Conservation (phyloP, 2,797 vertebrate species). For the Phalloptychus januarius region DNA sequence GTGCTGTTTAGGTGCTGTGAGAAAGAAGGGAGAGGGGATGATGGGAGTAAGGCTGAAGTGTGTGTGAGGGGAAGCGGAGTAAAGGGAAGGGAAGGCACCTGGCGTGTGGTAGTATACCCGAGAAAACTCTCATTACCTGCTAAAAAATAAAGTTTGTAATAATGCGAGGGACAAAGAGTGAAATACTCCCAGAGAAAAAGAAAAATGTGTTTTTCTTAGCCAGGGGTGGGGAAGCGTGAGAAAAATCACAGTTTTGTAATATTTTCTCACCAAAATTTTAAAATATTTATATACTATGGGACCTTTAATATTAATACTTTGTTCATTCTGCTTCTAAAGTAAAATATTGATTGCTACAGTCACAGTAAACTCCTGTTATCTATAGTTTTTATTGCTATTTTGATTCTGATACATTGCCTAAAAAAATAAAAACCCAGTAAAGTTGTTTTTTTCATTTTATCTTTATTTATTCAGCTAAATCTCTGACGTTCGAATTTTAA, state of each 20-base stretch:
- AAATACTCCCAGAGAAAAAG: background rate
- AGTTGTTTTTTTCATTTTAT: background rate
- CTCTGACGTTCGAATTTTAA: background rate
- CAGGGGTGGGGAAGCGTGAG: background rate
- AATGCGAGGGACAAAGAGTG: constrained; percentile 33
- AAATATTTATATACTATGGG: background rate
- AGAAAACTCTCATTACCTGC: constrained; percentile 72
- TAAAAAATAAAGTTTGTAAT: constrained; percentile 41
- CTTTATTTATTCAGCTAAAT: background rate
- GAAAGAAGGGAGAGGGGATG: constrained; percentile 7
- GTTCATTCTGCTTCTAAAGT: background rate
- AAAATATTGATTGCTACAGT: background rate
- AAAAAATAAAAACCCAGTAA: background rate
- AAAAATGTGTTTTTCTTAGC: background rate
- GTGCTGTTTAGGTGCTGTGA: constrained; percentile 29
- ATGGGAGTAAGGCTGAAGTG: constrained; percentile 28
- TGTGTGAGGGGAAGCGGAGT: constrained; percentile 21
- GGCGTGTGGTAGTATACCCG: constrained; percentile 75
- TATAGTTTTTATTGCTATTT: background rate
- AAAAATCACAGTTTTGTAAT: background rate
- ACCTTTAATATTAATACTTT: background rate
- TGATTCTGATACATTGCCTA: background rate
- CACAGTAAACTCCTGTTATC: background rate
- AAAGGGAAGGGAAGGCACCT: constrained; percentile 56
- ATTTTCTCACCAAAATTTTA: background rate